Evolutionary conservation across 2,888 invertebrate genomes (phyloP), one percentile per base, ranked within the genome.

Genomic region (Nineta flava): DNA sequence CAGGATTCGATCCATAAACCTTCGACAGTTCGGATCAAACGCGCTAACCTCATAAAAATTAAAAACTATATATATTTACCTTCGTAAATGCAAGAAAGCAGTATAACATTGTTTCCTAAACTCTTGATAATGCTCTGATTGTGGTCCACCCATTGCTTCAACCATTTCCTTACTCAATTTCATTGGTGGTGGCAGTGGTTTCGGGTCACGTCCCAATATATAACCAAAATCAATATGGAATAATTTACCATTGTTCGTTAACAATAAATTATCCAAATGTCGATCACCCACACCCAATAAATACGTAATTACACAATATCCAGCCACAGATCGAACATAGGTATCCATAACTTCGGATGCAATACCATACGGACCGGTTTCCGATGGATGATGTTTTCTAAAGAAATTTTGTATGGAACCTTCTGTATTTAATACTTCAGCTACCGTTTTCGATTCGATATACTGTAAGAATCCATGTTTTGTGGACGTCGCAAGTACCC

Each of bases 141-240:
- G 81, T 1, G 87, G 76, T 0, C 93, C 92, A 2, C 93, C 93
- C 92, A 93, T 92, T 1, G 91, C 95, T 61, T 97, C 96, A 16
- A 99, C 93, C 97, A 99, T 99, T 73, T 99, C 97, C 66, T 87
- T 88, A 66, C 93, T 95, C 41, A 99, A 75, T 69, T 96, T 97
- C 95, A 99, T 99, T 6, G 97, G 96, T 10, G 99, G 96, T 1
- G 97, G 97, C 65, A 97, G 76, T 1, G 96, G 96, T 68, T 99
- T 99, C 3, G 99, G 99, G 72, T 99, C 99, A 43, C 96, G 76
- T 0, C 96, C 99, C 52, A 99, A 74, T 64, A 95, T 91, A 68
- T 93, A 99, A 2, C 97, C 97, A 69, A 99, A 99, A 72, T 96
- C 96, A 56, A 96, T 94, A 68, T 96, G 96, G 70, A 96, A 95